Conservation (phyloP, 2,797 vertebrate species). For the Cynodonichthys magdalenae region DNA sequence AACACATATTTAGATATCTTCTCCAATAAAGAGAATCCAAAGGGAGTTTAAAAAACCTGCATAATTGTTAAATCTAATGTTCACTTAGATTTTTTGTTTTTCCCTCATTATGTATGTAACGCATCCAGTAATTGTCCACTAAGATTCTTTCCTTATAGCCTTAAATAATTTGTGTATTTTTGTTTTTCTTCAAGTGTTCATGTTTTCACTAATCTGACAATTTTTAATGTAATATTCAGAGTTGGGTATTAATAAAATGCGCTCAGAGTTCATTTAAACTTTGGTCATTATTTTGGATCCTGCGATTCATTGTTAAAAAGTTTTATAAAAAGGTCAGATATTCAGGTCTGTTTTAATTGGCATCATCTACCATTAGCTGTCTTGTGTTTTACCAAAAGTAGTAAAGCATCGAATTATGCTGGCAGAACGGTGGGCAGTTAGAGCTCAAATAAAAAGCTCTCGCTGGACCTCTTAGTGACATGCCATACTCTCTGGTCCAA, state of each 20-base stretch:
- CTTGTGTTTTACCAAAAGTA: neutral
- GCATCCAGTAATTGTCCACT: neutral
- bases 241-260: neutral
- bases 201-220: too few relatives aligned
- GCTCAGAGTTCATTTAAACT: neutral
- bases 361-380: slow-evolving; percentile 1
- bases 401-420: slow-evolving; percentile 7
- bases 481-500: slow-evolving; percentile 9
- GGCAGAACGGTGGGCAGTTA: slow-evolving; percentile 3
- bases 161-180: too few relatives aligned
- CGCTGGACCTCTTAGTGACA: slow-evolving; percentile 13
- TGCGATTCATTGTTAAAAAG: neutral
- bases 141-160: neutral
- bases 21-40: slow-evolving; percentile 46
- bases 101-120: too few relatives aligned
- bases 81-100: too few relatives aligned
- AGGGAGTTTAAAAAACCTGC: slow-evolving; percentile 30
- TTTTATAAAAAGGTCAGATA: neutral
- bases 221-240: neutral
- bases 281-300: neutral
- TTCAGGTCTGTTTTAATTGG: neutral
- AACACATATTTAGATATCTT: slow-evolving; percentile 51
- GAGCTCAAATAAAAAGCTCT: slow-evolving; percentile 13
- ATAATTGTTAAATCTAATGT: too few relatives aligned
- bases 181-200: too few relatives aligned